Base-by-base conservation (phyloP, 2,113 vertebrate species). In the Lepidothrix coronata region DNA sequence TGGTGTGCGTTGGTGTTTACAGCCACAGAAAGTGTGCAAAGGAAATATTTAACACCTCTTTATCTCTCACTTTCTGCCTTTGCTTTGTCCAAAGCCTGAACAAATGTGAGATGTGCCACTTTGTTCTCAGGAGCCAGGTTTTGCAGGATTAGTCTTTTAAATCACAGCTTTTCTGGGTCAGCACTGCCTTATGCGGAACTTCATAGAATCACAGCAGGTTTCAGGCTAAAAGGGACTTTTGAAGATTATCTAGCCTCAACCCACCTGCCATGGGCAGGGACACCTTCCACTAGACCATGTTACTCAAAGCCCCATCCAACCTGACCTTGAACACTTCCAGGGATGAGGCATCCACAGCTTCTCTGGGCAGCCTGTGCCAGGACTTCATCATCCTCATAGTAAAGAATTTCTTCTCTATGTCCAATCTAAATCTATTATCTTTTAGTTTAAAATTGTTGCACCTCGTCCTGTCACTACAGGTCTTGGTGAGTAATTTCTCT, bases 1-100 rank as follows among this genome's bases (percentile, higher is more conserved):
- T 8, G 3, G 39, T 12, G 16, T 43, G 66, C 5, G 11, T 74
- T 9, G 39, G 85, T 85, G 75, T 70, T 51, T 51, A 46, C 67
- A 96, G 89, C 54, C 78, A 74, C 74, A 93, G 73, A 80, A 83
- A 66, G 21, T 19, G 48, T 76, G 59, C 1, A 4, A 88, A 94
- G 71, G 82, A 96, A 94, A 79, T 66, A 88, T 55, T 81, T 90
- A 70, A 83, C 67, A 76, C 63, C 52, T 75, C 52, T 66, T 51
- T 44, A 22, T 74, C 70, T 87, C 92, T 63, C 2, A 0, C 52
- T 80, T 91, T 85, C 48, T 84, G 41, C 27, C 30, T 58, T 46
- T 39, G 37, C 17, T 94, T 88, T 88, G 46, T 59, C 91, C 63
- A 85, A 85, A 86, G 31, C 33, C 55, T 48, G 59, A 88, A 85